These are phyloP conservation scores for Eupeodes luniger DNA, from an alignment of 2,888 invertebrate genomes.

Conservation along the genomic window DNA sequence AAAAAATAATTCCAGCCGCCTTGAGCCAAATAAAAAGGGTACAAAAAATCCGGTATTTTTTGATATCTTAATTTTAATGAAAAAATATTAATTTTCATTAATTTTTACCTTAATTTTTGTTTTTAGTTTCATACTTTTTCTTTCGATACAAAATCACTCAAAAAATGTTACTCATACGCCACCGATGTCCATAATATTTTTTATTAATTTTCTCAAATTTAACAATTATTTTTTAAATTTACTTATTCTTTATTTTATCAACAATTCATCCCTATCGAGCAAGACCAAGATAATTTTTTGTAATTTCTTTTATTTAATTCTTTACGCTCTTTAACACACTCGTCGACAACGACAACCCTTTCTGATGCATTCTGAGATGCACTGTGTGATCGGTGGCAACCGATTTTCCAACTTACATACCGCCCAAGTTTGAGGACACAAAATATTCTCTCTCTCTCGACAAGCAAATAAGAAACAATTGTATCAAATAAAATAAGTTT, in stretches of 20 bases:
- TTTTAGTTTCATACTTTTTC: slow-evolving; percentile 17
- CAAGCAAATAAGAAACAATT: slow-evolving; percentile 15
- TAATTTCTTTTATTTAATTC: slow-evolving; percentile 27
- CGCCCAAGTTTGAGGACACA: slow-evolving; percentile 50
- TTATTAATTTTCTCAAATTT: slow-evolving; percentile 13
- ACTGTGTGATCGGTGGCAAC: slow-evolving; percentile 78
- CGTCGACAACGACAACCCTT: slow-evolving; percentile 73
- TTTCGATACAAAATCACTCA: neutral
- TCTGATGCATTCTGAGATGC: slow-evolving; percentile 80
- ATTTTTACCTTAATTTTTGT: slow-evolving; percentile 52
- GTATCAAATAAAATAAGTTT: slow-evolving; percentile 36
- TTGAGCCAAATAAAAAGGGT: slow-evolving; percentile 27
- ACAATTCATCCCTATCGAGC: slow-evolving; percentile 42
- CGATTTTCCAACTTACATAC: slow-evolving; percentile 66
- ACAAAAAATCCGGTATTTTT: slow-evolving; percentile 47
- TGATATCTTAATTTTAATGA: slow-evolving; percentile 16
- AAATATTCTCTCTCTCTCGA: slow-evolving; percentile 48
- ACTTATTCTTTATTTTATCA: slow-evolving; percentile 39
- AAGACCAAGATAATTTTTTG: slow-evolving; percentile 36
- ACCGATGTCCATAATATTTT: slow-evolving; percentile 23
- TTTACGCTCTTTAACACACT: slow-evolving; percentile 61
- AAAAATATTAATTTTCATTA: slow-evolving; percentile 14
- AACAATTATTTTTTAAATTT: neutral
- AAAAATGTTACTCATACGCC: neutral
- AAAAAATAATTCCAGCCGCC: slow-evolving; percentile 34